A percentile compares a stretch with the other conserved stretches of the same genome.
Evolutionary conservation across 2,797 vertebrate species (phyloP).

Genomic region (Cygnus olor): DNA sequence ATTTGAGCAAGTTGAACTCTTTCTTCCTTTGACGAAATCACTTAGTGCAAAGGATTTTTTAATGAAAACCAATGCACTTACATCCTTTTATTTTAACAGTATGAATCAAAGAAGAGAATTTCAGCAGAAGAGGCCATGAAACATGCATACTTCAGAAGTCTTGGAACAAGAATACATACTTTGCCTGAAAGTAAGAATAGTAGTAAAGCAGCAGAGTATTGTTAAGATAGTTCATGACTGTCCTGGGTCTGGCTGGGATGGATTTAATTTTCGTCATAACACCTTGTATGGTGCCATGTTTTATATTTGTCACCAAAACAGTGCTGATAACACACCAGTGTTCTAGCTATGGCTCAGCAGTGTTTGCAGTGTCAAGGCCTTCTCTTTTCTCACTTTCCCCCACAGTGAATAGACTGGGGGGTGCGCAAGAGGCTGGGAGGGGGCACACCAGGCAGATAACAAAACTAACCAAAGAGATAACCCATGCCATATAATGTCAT

Average conservation of each 20-base stretch:
- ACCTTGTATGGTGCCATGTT: not conserved
- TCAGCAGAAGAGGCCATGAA: conserved; percentile 98
- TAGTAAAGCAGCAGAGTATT: not conserved
- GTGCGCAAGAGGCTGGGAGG: not conserved
- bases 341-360: not conserved
- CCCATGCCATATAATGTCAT: not conserved
- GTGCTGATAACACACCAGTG: not conserved
- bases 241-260: not conserved
- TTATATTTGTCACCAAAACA: not conserved
- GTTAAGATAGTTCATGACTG: not conserved
- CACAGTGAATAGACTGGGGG: no score
- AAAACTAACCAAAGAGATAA: not conserved
- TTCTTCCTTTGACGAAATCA: not conserved
- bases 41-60: not conserved
- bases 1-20: not conserved
- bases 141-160: conserved; percentile 94
- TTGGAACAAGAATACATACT: conserved; percentile 90
- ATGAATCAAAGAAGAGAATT: conserved; percentile 96
- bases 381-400: not conserved
- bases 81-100: conserved; percentile 79
- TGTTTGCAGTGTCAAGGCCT: not conserved
- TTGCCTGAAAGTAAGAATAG: conserved; percentile 92
- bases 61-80: not conserved
- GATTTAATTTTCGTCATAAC: not conserved
- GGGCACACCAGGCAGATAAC: not conserved